These are phyloP conservation scores for Drosophila takahashii DNA, from an alignment of 1,140 invertebrate species.

Conservation along the genomic window DNA sequence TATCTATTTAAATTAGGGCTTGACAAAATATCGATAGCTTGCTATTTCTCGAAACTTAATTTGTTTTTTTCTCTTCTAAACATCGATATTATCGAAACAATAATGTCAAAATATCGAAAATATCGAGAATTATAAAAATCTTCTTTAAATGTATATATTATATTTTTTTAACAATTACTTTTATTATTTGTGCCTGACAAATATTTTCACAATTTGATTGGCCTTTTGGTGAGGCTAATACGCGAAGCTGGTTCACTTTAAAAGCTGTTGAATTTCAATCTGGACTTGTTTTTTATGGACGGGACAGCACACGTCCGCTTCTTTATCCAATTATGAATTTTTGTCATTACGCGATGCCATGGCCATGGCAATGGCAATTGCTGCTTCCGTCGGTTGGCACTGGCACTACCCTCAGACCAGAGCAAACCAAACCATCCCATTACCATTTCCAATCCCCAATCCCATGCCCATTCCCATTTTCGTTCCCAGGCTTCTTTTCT, in stretches of 20 bases:
- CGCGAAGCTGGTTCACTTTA: neutral
- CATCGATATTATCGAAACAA: too few species aligned
- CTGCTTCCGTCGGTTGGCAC: conserved; percentile 30
- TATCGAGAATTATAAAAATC: too few species aligned
- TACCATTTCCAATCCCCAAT: conserved; percentile 20
- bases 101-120: too few species aligned
- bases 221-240: conserved; percentile 5
- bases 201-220: conserved; percentile 5
- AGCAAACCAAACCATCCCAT: conserved; percentile 7
- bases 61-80: too few species aligned
- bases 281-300: conserved; percentile 17
- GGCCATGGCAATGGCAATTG: conserved; percentile 60
- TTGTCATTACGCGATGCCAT: conserved; percentile 71
- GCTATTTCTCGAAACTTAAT: too few species aligned
- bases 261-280: conserved; percentile 49
- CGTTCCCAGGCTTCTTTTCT: conserved; percentile 1
- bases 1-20: too few species aligned
- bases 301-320: conserved; percentile 59
- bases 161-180: neutral
- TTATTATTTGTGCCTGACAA: neutral
- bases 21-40: too few species aligned
- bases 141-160: neutral
- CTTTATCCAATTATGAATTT: conserved; percentile 84
- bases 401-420: conserved; percentile 3
- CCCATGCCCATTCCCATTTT: neutral